A percentile compares a stretch with the other conserved stretches of the same genome.
These are phyloP conservation scores for Stylophora pistillata DNA, from an alignment of 64 coral and sea anemone species.

Conservation along the genomic window DNA sequence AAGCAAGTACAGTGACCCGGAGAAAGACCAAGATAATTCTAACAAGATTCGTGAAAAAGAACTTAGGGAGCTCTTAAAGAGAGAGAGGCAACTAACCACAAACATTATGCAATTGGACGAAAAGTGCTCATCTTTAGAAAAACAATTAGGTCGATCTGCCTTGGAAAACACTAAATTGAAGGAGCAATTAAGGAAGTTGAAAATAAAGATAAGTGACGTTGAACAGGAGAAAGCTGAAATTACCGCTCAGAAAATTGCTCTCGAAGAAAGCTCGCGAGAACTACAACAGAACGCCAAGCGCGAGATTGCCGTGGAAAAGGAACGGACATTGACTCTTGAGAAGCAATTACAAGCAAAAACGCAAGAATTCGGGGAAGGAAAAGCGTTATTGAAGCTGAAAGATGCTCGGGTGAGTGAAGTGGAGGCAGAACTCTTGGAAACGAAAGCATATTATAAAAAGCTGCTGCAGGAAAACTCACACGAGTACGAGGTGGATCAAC, in stretches of 20 bases:
- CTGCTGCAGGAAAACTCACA: neutral
- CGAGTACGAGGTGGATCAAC: slow-evolving; percentile 13
- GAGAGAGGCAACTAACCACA: neutral
- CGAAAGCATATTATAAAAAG: neutral
- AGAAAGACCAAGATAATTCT: neutral
- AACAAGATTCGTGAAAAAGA: neutral
- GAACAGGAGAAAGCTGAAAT: neutral
- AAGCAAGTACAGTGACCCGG: neutral
- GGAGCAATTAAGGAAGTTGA: neutral
- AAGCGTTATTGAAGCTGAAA: neutral
- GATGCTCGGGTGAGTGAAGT: slow-evolving; percentile 32
- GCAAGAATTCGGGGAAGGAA: neutral
- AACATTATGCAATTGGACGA: neutral
- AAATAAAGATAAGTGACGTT: neutral
- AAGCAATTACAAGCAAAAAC: slow-evolving; percentile 8
- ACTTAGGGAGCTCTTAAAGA: neutral
- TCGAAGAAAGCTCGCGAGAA: neutral
- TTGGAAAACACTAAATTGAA: slow-evolving; percentile 5
- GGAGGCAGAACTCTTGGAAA: slow-evolving; percentile 6
- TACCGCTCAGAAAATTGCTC: neutral
- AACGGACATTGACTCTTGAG: neutral
- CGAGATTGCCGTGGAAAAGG: neutral
- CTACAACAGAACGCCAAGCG: neutral
- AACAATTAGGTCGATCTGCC: neutral
- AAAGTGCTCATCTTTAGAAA: neutral